phyloP scores from a whole-genome alignment of 2,113 vertebrate species.

The Acanthochromis polyacanthus region DNA sequence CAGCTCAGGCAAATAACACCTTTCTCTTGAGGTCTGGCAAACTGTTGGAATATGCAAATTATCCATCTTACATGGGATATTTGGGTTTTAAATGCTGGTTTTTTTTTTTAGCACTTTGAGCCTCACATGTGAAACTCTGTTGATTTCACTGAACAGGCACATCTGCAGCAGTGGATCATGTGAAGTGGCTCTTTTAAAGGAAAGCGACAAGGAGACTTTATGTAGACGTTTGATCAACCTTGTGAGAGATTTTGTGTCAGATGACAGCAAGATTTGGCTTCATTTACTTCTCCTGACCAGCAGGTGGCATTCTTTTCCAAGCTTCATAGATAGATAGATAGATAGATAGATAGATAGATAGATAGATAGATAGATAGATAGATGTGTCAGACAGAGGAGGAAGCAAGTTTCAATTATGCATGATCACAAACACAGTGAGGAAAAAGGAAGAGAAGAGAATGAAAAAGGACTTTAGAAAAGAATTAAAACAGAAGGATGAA shows the following conservation, averaged over 20 bases:
- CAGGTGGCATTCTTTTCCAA: constrained; percentile 47
- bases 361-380: neutral
- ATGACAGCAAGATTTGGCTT: neutral
- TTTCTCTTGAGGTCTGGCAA: neutral
- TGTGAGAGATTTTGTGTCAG: neutral
- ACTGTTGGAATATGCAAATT: neutral
- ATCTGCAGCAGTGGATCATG: no score
- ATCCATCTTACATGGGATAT: neutral
- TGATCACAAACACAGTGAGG: constrained; percentile 2
- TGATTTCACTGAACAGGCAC: no score
- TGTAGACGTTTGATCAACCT: neutral
- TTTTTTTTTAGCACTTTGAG: no score
- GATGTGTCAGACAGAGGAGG: constrained; percentile 15
- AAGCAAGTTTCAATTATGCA: constrained; percentile 21
- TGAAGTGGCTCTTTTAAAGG: no score
- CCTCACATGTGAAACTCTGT: no score
- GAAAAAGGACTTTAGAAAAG: neutral
- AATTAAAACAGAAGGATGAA: no score
- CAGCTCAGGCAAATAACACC: neutral
- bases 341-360: constrained; percentile 5
- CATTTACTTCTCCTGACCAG: constrained; percentile 26
- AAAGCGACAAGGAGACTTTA: no score
- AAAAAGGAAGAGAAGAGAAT: neutral
- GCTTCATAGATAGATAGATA: neutral
- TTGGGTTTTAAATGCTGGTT: neutral